phyloP scores from a whole-genome alignment of 1,140 invertebrate species.

The Antheraea pernyi region DNA sequence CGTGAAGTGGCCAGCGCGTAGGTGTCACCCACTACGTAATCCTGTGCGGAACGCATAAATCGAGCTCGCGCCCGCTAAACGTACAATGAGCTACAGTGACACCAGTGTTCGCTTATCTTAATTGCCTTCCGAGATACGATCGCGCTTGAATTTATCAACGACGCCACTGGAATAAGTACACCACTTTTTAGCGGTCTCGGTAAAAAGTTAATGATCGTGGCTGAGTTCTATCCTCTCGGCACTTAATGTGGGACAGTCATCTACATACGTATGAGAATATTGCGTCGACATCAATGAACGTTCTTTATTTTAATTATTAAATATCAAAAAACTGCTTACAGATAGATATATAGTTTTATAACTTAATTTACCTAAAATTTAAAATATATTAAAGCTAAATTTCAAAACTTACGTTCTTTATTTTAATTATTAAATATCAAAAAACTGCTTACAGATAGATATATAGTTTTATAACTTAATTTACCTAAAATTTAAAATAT shows the following conservation, averaged over 20 bases:
- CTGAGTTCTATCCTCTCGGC: slow-evolving; percentile 16
- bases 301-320: too few species aligned
- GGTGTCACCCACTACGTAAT: slow-evolving; percentile 31
- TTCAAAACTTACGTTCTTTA: neutral
- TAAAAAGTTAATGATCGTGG: slow-evolving; percentile 48
- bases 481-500: too few species aligned
- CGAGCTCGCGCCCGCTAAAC: slow-evolving; percentile 48
- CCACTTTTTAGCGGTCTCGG: slow-evolving; percentile 40
- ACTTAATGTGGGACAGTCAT: neutral
- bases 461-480: too few species aligned
- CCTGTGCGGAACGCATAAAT: slow-evolving; percentile 50
- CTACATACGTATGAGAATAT: too few species aligned
- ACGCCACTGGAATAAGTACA: slow-evolving; percentile 37
- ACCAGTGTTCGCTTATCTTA: slow-evolving; percentile 69
- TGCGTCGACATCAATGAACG: too few species aligned
- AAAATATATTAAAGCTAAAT: too few species aligned
- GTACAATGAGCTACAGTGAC: slow-evolving; percentile 50
- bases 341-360: too few species aligned
- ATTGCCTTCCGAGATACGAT: slow-evolving; percentile 65
- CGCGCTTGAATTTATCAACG: slow-evolving; percentile 56
- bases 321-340: too few species aligned
- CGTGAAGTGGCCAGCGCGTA: slow-evolving; percentile 27
- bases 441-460: too few species aligned
- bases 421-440: too few species aligned
- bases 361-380: too few species aligned